Evolutionary conservation across 2,113 vertebrate genomes (phyloP), one percentile per base, ranked within the genome.

Genomic region (Suncus etruscus): DNA sequence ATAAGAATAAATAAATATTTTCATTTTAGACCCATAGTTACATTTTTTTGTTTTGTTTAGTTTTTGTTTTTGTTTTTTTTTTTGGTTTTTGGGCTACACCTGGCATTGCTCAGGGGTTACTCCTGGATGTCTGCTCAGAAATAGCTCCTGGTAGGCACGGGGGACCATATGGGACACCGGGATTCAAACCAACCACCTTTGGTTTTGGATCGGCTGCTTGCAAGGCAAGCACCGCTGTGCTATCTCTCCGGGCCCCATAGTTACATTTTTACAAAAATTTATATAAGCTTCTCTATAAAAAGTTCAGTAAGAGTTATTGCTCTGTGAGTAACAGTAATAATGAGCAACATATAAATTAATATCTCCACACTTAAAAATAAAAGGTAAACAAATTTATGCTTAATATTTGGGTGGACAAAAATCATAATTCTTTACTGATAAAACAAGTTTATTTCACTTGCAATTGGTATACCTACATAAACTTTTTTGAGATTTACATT

Each of bases 221-320:
- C n/a, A n/a, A n/a, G n/a, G n/a, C n/a, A n/a, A n/a, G n/a, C n/a
- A n/a, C n/a, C n/a, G n/a, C n/a, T n/a, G 39, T 39, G 39, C 39
- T 5, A 39, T n/a, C 39, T 39, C 3, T 5, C 39, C 5, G 39
- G 39, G 3, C 39, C 65, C 6, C 68, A 27, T 24, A 70, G 45
- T 18, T 80, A 89, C 2, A 83, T 3, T 11, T 5, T 89, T 89
- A 7, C 58, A 24, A 39, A 89, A 86, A 73, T 77, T 86, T 76
- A 6, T 91, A 11, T 2, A 68, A 39, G 25, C 63, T 61, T 25
- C 27, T 66, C 68, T 61, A 18, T n/a, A 11, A 65, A 20, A 39
- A 89, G 50, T 93, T 69, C 8, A 76, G 88, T 72, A 4, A 11
- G 11, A 75, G 3, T 29, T 76, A 47, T 76, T 66, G 4, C 81